Conservation (phyloP, 1,140 invertebrate species). For the Drosophila subobscura region DNA sequence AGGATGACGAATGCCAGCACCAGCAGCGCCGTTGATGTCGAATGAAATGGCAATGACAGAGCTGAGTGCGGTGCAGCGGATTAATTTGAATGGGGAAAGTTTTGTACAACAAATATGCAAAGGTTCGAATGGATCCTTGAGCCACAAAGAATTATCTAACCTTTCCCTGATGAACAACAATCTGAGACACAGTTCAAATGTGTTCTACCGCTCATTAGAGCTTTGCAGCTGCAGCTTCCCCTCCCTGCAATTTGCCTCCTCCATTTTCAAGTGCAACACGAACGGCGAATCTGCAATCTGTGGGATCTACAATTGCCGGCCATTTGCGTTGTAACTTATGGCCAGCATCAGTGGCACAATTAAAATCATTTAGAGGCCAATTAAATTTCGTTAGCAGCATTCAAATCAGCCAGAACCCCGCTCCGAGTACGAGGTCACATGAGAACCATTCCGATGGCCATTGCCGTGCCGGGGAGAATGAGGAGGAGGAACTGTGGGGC, state of each 20-base stretch:
- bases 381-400: constrained; percentile 82
- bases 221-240: too few relatives aligned
- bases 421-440: constrained; percentile 58
- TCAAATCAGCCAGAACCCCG: constrained; percentile 55
- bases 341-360: constrained; percentile 78
- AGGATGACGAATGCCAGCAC: constrained; percentile 27
- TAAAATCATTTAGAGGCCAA: constrained; percentile 82
- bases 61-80: constrained; percentile 15
- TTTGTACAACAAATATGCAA: not conserved
- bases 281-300: constrained; percentile 28
- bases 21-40: constrained; percentile 32
- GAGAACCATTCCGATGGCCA: constrained; percentile 71
- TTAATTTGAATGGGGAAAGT: constrained; percentile 23
- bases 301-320: constrained; percentile 54
- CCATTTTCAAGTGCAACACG: constrained; percentile 22
- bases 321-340: constrained; percentile 74
- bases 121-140: too few relatives aligned
- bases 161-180: too few relatives aligned
- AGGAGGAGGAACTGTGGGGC: not conserved
- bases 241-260: not conserved
- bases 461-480: constrained; percentile 3
- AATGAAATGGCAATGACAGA: constrained; percentile 19
- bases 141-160: too few relatives aligned
- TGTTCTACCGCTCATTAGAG: too few relatives aligned
- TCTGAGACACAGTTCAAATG: too few relatives aligned